Evolutionary conservation across 2,113 vertebrate genomes (phyloP).

Genomic region (Propithecus coquereli): DNA sequence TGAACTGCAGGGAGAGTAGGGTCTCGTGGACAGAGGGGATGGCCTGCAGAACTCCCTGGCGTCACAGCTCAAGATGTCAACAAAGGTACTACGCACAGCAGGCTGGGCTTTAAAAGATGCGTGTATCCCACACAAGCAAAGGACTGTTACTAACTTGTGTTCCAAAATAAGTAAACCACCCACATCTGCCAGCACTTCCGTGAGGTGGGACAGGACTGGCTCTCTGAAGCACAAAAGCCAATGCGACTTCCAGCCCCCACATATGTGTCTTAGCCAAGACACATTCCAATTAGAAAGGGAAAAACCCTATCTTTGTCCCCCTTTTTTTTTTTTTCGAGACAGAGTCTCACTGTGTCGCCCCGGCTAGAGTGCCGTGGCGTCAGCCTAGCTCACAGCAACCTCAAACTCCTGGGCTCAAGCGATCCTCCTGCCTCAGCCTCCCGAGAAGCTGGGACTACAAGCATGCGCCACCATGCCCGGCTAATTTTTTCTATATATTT

Average conservation of each 20-base stretch:
- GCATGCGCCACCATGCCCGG: too few relatives aligned
- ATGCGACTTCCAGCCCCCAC: fast-evolving
- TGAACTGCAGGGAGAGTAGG: background rate
- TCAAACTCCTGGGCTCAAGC: too few relatives aligned
- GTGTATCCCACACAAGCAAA: background rate
- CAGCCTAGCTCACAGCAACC: too few relatives aligned
- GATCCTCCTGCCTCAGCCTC: too few relatives aligned
- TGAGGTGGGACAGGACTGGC: background rate
- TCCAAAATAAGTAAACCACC: background rate
- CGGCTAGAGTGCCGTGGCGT: too few relatives aligned
- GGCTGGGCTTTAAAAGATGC: background rate
- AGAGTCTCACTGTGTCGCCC: too few relatives aligned
- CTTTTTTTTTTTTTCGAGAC: too few relatives aligned
- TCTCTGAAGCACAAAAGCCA: background rate
- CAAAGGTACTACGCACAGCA: background rate
- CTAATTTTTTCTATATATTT: too few relatives aligned
- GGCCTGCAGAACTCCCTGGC: background rate
- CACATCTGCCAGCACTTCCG: background rate
- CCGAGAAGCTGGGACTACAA: too few relatives aligned
- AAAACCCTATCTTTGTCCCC: background rate
- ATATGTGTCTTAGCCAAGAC: background rate
- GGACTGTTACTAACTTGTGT: background rate
- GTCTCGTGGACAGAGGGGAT: too few relatives aligned
- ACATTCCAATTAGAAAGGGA: background rate
- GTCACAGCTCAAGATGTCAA: background rate